phyloP scores from a whole-genome alignment of 1,140 invertebrate species.

The Ctenoplectra terminalis region DNA sequence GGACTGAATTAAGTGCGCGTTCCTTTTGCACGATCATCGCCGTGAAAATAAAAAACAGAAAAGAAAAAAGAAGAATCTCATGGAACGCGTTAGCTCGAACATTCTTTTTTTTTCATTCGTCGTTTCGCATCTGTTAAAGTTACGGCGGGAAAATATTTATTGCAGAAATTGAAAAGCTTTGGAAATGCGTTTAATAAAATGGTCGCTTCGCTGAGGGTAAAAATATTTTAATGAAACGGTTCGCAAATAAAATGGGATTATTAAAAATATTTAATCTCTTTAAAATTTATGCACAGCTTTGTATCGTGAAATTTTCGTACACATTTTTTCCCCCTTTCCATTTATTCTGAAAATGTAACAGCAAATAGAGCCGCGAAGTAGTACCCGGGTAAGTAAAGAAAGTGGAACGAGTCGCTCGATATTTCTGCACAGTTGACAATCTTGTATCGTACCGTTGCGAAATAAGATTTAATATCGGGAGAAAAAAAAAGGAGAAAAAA shows the following conservation, averaged over 20 bases:
- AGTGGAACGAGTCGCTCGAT: conserved; percentile 73
- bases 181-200: too few relatives aligned
- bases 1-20: not conserved
- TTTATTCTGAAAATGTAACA: conserved; percentile 4
- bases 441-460: not conserved
- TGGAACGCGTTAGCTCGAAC: too few relatives aligned
- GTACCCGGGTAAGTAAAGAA: conserved; percentile 33
- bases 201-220: too few relatives aligned
- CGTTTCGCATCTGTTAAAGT: too few relatives aligned
- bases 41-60: not conserved
- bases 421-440: conserved; percentile 20
- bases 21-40: too few relatives aligned
- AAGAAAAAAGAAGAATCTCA: too few relatives aligned
- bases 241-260: too few relatives aligned
- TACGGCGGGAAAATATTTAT: too few relatives aligned
- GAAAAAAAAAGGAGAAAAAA: not conserved
- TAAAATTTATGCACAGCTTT: not conserved
- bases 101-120: not conserved
- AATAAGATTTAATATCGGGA: not conserved
- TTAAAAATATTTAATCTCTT: too few relatives aligned
- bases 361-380: conserved; percentile 15
- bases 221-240: too few relatives aligned
- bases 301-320: not conserved
- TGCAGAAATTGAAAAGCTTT: too few relatives aligned
- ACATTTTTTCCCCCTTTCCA: not conserved